Evolutionary conservation across 2,797 vertebrate species (phyloP).

Genomic region (Eupleurogrammus muticus): DNA sequence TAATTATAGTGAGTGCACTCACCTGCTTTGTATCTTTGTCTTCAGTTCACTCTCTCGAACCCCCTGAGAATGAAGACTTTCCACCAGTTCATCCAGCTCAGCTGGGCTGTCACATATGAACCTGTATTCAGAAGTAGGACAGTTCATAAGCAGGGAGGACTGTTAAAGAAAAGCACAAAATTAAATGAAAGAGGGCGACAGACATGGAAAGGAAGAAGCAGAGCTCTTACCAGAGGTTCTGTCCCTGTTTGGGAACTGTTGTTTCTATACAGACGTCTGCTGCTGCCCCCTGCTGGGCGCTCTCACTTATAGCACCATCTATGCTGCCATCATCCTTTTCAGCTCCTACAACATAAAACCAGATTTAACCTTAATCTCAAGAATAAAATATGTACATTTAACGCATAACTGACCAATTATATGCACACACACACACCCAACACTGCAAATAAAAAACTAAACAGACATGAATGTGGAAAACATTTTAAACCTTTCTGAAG

Average conservation of each 20-base stretch:
- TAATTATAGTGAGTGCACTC: constrained; percentile 29
- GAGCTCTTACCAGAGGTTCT: constrained; percentile 92
- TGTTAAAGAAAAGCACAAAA: background rate
- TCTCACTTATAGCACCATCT: constrained; percentile 80
- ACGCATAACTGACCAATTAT: background rate
- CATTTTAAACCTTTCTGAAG: too few species aligned
- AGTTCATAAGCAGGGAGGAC: background rate
- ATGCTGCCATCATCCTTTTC: constrained; percentile 86
- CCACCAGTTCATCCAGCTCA: constrained; percentile 92
- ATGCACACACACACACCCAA: background rate
- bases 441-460: too few species aligned
- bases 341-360: constrained; percentile 69
- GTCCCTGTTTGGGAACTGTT: constrained; percentile 94
- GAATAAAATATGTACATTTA: too few species aligned
- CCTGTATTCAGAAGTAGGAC: constrained; percentile 76
- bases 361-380: background rate
- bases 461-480: too few species aligned
- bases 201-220: background rate
- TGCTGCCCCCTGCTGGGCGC: constrained; percentile 75
- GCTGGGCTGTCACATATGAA: constrained; percentile 91
- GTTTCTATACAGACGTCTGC: constrained; percentile 89
- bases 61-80: constrained; percentile 92
- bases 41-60: constrained; percentile 93
- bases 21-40: constrained; percentile 90
- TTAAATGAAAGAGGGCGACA: background rate